Base-by-base conservation (phyloP, 1,140 invertebrate species). In the Portunus trituberculatus region DNA sequence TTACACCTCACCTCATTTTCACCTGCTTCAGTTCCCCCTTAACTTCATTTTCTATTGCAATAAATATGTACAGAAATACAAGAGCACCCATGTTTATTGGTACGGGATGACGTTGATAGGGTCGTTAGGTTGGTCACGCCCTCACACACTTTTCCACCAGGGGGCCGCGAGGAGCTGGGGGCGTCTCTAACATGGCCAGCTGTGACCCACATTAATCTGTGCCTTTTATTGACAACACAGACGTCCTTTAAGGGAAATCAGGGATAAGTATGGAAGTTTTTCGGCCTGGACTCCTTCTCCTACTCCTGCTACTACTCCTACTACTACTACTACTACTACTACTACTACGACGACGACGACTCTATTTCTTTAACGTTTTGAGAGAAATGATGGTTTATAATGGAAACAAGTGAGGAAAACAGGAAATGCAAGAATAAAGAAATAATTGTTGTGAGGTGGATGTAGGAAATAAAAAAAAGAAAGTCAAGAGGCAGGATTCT, bases 241-340 rank as follows among this genome's bases (percentile, higher is more conserved):
- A n/a, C 67, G 20, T 76, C n/a, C 25, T 25, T n/a, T 7, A 8
- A 25, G 0, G 0, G 25, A n/a, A n/a, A n/a, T 76, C n/a, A 76
- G n/a, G 25, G 67, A 7, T 20, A 20, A 76, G n/a, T n/a, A n/a
- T n/a, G 67, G 20, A 52, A 14, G 25, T 76, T 76, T 76, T 59
- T 20, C 10, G 59, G 7, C 7, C 10, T 76, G 10, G 3, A 76
- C 10, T 20, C 7, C 59, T 25, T 12, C 59, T 76, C 7, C 59
- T 76, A 76, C 59, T 76, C 7, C 59, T 76, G 20, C 59, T 76
- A 76, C 59, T 76, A 76, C 59, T 76, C 12, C 20, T 76, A n/a
- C 67, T n/a, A 76, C 20, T n/a, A 76, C 67, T n/a, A 76, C 67
- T n/a, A 76, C 67, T n/a, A 76, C 67, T n/a, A n/a, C n/a, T n/a